These are phyloP conservation scores for Sialis lutaria DNA, from an alignment of 2,888 invertebrate genomes.

Conservation along the genomic window DNA sequence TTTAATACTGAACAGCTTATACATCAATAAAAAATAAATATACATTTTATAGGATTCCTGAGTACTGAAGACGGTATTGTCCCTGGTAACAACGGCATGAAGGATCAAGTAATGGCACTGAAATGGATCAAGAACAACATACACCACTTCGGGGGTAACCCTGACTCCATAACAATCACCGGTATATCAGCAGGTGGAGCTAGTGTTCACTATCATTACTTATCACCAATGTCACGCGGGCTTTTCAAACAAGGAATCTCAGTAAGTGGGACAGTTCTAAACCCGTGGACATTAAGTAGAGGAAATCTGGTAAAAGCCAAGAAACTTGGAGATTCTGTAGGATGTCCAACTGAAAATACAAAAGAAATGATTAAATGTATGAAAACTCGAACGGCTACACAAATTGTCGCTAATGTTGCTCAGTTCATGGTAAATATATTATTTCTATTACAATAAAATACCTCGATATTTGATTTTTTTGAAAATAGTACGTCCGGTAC, in stretches of 20 bases:
- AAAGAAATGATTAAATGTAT: constrained; percentile 16
- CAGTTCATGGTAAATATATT: background rate
- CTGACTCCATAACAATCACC: constrained; percentile 39
- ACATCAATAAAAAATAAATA: no score
- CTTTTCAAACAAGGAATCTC: constrained; percentile 18
- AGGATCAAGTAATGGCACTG: constrained; percentile 48
- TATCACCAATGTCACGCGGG: constrained; percentile 41
- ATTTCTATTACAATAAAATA: no score
- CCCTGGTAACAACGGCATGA: constrained; percentile 49
- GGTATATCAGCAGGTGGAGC: constrained; percentile 54
- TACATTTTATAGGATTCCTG: constrained; percentile 35
- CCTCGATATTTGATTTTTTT: no score
- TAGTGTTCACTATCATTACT: constrained; percentile 49
- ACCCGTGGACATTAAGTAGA: constrained; percentile 15
- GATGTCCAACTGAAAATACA: constrained; percentile 15
- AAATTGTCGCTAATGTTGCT: constrained; percentile 11
- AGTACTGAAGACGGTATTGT: constrained; percentile 47
- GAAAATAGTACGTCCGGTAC: no score
- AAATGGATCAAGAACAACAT: constrained; percentile 49
- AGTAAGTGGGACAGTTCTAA: constrained; percentile 17
- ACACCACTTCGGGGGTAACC: constrained; percentile 45
- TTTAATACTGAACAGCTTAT: no score
- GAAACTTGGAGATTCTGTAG: constrained; percentile 13
- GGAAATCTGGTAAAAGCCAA: constrained; percentile 13
- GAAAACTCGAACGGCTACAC: constrained; percentile 13